Evolutionary conservation across 2,888 invertebrate species (phyloP).

Genomic region (Noctua pronuba): DNA sequence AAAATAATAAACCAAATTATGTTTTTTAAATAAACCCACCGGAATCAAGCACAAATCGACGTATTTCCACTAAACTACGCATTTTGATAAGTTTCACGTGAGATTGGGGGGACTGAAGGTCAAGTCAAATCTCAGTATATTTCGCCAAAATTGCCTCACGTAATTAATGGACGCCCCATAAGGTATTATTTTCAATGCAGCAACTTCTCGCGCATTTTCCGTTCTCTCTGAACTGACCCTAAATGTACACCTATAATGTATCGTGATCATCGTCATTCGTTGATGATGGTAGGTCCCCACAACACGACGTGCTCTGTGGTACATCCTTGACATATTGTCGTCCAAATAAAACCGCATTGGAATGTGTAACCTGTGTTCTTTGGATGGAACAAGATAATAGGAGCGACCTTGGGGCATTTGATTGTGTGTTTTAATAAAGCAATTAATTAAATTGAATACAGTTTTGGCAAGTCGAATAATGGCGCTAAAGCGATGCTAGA

Average conservation of each 20-base stretch:
- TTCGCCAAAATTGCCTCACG: no score
- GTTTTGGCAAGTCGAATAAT: slow-evolving; percentile 4
- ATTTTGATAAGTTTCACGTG: no score
- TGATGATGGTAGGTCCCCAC: neutral
- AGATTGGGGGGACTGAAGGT: no score
- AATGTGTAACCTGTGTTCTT: slow-evolving; percentile 25
- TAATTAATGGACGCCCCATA: no score
- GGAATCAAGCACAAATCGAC: no score
- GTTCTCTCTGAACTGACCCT: no score
- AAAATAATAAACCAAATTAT: no score
- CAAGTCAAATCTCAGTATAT: no score
- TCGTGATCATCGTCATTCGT: slow-evolving; percentile 3
- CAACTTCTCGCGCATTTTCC: neutral
- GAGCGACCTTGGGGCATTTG: slow-evolving; percentile 22
- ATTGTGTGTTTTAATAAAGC: slow-evolving; percentile 9
- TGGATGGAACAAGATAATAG: slow-evolving; percentile 35
- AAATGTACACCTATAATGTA: neutral
- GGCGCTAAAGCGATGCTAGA: neutral
- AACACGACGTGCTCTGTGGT: slow-evolving; percentile 10
- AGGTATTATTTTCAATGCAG: neutral
- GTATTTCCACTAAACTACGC: no score
- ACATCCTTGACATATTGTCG: slow-evolving; percentile 48
- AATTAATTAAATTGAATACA: slow-evolving; percentile 12
- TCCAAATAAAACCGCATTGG: slow-evolving; percentile 34
- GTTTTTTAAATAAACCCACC: no score